Conservation (phyloP, 2,113 vertebrate genomes). For the Nothocercus julius region DNA sequence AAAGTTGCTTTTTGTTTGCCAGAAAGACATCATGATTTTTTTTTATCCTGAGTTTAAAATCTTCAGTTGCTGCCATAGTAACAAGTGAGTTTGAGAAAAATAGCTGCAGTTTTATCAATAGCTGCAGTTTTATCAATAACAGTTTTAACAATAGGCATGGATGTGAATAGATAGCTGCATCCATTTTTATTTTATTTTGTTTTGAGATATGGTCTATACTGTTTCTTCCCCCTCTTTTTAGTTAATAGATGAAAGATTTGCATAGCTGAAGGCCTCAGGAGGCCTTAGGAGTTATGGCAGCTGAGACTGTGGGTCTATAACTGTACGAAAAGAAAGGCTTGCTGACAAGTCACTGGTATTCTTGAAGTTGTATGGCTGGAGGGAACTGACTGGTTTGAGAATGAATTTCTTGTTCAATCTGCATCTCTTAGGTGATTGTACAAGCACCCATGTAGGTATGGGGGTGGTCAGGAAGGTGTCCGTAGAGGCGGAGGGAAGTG, state of each 20-base stretch:
- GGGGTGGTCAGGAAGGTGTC: neutral
- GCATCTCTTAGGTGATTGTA: neutral
- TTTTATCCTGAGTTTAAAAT: neutral
- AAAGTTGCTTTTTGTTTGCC: neutral
- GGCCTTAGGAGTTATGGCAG: neutral
- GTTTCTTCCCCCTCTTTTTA: neutral
- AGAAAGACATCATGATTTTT: neutral
- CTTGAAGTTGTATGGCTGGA: neutral
- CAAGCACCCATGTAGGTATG: too few species aligned
- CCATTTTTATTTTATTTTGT: neutral
- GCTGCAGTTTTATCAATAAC: neutral
- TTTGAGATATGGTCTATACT: neutral
- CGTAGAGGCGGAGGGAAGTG: too few species aligned
- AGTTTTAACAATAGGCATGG: neutral
- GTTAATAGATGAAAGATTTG: neutral
- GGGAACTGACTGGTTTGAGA: neutral
- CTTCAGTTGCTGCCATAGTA: neutral
- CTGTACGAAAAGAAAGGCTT: fast-evolving
- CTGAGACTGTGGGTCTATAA: neutral
- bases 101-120: fast-evolving
- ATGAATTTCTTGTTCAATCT: neutral
- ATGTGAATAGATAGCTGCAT: neutral
- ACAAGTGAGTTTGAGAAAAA: neutral
- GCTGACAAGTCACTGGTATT: neutral
- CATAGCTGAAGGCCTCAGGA: neutral